Base-by-base conservation (phyloP, 2,113 vertebrate species). In the Nothocercus nigrocapillus region DNA sequence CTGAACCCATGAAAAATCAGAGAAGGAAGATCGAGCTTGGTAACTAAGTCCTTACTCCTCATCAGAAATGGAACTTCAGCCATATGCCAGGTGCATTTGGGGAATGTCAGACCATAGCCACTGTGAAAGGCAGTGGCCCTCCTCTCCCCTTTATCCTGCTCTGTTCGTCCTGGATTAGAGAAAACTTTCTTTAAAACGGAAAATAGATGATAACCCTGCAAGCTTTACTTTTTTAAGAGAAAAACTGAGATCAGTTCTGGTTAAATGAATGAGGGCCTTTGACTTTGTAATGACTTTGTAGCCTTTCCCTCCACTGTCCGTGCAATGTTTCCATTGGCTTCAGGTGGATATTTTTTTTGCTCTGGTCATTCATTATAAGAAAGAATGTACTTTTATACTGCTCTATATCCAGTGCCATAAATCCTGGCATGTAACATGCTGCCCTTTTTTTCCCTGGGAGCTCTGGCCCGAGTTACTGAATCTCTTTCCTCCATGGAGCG, bases 311-410 rank as follows among this genome's bases (percentile, higher is more conserved):
- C 56, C 44, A 40, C 89, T 91, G 64, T 82, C 72, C 85, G 75
- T 40, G 59, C 73, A 75, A 59, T 90, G 66, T 97, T 96, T 90
- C 94, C 86, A 53, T 93, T 93, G 91, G 94, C 89, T 89, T 84
- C 91, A 93, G 89, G 94, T 94, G 86, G 77, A 89, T 49, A 64
- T 82, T 53, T 92, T 95, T 88, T 89, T 92, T 6, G 2, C 53
- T 89, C 93, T 73, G 66, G 90, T 82, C 32, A 0, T 95, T 94
- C 58, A 76, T 94, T 79, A 32, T 28, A 79, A 96, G 32, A 61
- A 34, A 88, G 81, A 94, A 91, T 64, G 86, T 84, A 91, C 81
- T 96, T 95, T 92, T 91, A 94, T 75, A 69, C 74, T 40, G 63
- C 53, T 64, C 58, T 61, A 30, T 58, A 59, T 16, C 89, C 4